A percentile compares a stretch with the other conserved stretches of the same genome.
phyloP scores from a whole-genome alignment of 2,888 invertebrate genomes.

The Amiota minor region DNA sequence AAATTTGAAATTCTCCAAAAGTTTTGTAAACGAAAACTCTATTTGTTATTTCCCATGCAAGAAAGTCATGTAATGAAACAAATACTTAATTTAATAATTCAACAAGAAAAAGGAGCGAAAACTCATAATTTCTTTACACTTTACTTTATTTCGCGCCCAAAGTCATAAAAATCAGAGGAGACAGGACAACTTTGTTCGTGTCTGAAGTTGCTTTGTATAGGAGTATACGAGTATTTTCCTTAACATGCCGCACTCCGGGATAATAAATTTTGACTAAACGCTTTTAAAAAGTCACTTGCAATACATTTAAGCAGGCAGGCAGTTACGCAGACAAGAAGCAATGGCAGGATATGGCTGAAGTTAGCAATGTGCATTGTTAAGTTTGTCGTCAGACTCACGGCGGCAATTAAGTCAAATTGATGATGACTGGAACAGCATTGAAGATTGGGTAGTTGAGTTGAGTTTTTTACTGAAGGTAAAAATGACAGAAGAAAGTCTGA shows the following conservation, averaged over 20 bases:
- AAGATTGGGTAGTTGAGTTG: not conserved
- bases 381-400: conserved; percentile 29
- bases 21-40: not conserved
- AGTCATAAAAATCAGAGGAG: conserved; percentile 18
- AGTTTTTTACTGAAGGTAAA: not conserved
- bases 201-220: not conserved
- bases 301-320: conserved; percentile 32
- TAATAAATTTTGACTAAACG: conserved; percentile 60
- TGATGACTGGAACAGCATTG: conserved; percentile 52
- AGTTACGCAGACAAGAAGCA: not conserved
- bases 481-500: not conserved
- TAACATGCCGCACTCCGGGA: not conserved
- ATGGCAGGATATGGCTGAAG: not conserved
- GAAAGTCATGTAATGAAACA: conserved; percentile 33
- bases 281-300: conserved; percentile 52
- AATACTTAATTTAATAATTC: conserved; percentile 58
- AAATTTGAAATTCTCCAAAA: too few relatives aligned
- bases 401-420: conserved; percentile 65
- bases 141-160: conserved; percentile 22
- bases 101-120: conserved; percentile 19
- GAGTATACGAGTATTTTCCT: not conserved
- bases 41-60: conserved; percentile 1
- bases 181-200: conserved; percentile 8
- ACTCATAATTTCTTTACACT: conserved; percentile 13
- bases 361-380: conserved; percentile 2